Base-by-base conservation (phyloP, 1,140 invertebrate species). In the Brachionus angularis region DNA sequence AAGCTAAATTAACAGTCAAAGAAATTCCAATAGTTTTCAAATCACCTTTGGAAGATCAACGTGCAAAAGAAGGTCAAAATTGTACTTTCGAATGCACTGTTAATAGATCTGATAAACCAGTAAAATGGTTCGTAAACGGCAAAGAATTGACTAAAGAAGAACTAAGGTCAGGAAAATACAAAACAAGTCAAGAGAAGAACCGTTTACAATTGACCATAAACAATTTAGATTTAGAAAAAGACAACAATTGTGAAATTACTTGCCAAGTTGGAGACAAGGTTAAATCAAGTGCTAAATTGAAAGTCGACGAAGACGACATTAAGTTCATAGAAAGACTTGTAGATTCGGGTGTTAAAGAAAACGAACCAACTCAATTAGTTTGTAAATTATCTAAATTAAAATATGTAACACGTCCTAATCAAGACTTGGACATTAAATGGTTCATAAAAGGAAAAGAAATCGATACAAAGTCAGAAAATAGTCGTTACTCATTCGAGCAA, bases 61-160 rank as follows among this genome's bases (percentile, higher is more conserved):
- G 25, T 4, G 31, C 27, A 8, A 29, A 50, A 36, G 67, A 70
- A 44, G 50, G 42, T 36, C 67, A 70, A 70, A 52, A n/a, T 29
- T 50, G 33, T 42, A 70, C 16, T 14, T 50, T 70, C 31, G 67
- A 70, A 44, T 70, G 67, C 21, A 46, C 42, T 27, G 67, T 70
- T 8, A 70, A 70, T 23, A 2, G 67, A 10, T 27, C 29, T 36
- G 67, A 70, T 52, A 70, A 70, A 42, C 67, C 47, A 36, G 31
- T 70, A 14, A 36, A 42, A 29, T 70, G 67, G 67, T 70, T 70
- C 31, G 34, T 70, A 18, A 70, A 70, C 31, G 67, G 46, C 16
- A 50, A 53, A 53, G 36, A 50, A 44, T 25, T 70, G 14, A 42
- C 16, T n/a, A 46, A 50, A 25, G 39, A 34, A 34, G 62, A 67